Conservation (phyloP, 2,113 vertebrate genomes). For the Delphinapterus leucas region DNA sequence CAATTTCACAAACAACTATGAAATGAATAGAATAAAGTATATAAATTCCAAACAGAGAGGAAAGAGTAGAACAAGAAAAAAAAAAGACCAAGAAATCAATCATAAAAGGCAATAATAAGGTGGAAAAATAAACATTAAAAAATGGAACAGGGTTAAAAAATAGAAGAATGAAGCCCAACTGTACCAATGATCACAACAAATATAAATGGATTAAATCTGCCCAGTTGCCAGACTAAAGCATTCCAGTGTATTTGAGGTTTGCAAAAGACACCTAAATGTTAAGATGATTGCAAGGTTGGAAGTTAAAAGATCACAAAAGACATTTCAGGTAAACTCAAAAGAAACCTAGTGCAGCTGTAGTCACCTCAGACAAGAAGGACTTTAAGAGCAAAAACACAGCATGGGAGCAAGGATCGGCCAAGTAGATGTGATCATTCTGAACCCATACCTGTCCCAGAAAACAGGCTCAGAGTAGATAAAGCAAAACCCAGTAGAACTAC, state of each 20-base stretch:
- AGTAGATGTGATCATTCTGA: fast-evolving
- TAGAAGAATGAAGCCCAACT: background rate
- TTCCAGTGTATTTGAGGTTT: fast-evolving
- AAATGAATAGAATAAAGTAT: background rate
- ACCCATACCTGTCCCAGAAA: fast-evolving
- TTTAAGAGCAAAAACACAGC: background rate
- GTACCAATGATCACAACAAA: background rate
- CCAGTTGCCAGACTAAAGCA: background rate
- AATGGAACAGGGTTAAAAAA: background rate
- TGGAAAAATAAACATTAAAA: background rate
- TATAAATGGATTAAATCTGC: background rate
- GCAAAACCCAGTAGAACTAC: background rate
- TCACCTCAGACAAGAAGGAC: background rate
- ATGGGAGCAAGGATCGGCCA: background rate
- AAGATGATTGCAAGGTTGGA: background rate
- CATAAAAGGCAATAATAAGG: background rate
- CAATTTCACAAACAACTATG: background rate
- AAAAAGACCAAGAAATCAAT: background rate
- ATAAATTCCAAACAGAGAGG: background rate
- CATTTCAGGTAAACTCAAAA: background rate
- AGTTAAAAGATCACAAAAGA: background rate
- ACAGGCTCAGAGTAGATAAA: background rate
- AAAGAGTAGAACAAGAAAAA: background rate
- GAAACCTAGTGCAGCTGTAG: fast-evolving
- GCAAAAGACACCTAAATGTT: background rate